phyloP scores from a whole-genome alignment of 1,140 invertebrate species.

The Caenorhabditis brenneri region DNA sequence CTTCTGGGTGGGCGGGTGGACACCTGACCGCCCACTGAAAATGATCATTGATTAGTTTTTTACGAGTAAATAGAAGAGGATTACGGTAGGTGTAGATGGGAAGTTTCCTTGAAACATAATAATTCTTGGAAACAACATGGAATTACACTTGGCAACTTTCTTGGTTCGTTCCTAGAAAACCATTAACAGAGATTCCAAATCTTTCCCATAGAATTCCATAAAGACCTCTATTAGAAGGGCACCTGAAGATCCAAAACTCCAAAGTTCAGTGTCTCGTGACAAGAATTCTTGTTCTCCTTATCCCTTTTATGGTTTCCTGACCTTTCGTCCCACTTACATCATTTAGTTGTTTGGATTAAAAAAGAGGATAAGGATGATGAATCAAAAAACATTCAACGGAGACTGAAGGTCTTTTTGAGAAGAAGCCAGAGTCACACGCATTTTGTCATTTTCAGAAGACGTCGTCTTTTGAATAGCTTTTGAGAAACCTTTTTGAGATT shows the following conservation, averaged over 20 bases:
- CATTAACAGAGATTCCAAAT: too few species aligned
- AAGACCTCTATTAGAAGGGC: too few species aligned
- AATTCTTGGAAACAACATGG: background rate
- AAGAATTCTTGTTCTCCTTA: background rate
- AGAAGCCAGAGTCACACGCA: background rate
- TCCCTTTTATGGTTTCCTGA: background rate
- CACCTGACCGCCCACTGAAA: background rate
- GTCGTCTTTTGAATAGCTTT: too few species aligned
- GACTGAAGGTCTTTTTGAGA: background rate
- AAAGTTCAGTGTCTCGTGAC: too few species aligned
- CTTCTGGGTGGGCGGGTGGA: constrained; percentile 2
- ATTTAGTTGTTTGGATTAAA: background rate
- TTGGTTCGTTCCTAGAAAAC: too few species aligned
- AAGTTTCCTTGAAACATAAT: too few species aligned
- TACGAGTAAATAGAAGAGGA: background rate
- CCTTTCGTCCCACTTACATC: background rate
- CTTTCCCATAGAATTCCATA: too few species aligned
- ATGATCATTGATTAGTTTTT: background rate
- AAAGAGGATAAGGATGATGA: background rate
- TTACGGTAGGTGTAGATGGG: background rate
- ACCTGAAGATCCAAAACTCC: too few species aligned
- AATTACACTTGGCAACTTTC: too few species aligned
- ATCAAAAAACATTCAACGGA: background rate
- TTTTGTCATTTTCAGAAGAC: too few species aligned
- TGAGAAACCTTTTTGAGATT: too few species aligned